Conservation (phyloP, 2,113 vertebrate genomes). For the Electrona antarctica region DNA sequence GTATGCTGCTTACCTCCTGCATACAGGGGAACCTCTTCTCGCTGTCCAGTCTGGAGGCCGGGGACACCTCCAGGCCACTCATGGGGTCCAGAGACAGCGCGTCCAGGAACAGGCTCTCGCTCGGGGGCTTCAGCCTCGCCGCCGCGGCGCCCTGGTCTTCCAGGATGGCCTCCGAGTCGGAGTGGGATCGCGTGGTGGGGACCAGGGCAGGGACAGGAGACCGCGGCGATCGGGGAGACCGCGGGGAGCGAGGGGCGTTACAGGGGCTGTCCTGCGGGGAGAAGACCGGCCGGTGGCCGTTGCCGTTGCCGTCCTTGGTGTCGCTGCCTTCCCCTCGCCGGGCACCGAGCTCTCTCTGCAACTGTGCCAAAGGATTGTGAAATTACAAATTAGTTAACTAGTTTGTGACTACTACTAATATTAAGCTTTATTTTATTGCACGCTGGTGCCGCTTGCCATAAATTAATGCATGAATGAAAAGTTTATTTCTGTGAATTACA, state of each 20-base stretch:
- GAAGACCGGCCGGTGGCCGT: constrained; percentile 58
- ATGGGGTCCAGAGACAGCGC: constrained; percentile 86
- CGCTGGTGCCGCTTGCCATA: too few relatives aligned
- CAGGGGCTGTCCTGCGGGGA: constrained; percentile 77
- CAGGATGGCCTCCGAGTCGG: constrained; percentile 82
- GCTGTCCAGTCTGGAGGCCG: constrained; percentile 75
- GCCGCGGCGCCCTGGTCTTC: constrained; percentile 76
- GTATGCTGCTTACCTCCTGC: constrained; percentile 75
- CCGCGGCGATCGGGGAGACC: constrained; percentile 69
- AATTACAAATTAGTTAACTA: neutral
- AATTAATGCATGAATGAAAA: too few relatives aligned
- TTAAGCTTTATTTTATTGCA: too few relatives aligned
- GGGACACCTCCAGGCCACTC: constrained; percentile 79
- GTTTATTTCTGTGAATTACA: too few relatives aligned
- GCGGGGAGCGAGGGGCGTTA: constrained; percentile 40
- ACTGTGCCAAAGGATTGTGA: constrained; percentile 59
- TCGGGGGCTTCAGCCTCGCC: constrained; percentile 81
- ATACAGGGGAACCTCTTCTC: constrained; percentile 85
- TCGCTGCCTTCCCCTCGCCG: constrained; percentile 73
- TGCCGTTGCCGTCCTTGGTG: constrained; percentile 70
- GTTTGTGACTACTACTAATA: too few relatives aligned
- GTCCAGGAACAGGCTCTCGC: constrained; percentile 90
- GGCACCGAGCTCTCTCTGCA: constrained; percentile 84
- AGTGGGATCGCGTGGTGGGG: constrained; percentile 74
- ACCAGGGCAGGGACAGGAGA: constrained; percentile 31